Percentiles rank a stretch among this genome's conserved stretches.
Evolutionary conservation across 2,797 vertebrate species (phyloP).

Genomic region (Macropodus opercularis): DNA sequence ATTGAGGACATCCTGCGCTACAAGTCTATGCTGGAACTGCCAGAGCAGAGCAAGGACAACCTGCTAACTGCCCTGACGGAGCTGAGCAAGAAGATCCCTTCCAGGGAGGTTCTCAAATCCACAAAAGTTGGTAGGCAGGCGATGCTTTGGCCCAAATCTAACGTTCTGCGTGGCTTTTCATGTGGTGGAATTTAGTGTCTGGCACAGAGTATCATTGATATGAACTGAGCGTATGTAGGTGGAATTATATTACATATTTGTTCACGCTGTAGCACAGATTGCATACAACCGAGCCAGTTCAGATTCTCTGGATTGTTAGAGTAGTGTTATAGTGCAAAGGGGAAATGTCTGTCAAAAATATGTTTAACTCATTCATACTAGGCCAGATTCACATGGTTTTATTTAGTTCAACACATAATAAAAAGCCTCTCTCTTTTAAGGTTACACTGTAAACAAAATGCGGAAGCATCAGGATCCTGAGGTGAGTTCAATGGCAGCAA

Average conservation of each 20-base stretch:
- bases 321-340: conserved; percentile 6
- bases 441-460: conserved; percentile 89
- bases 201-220: background rate
- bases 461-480: conserved; percentile 84
- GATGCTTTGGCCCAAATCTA: background rate
- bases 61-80: conserved; percentile 87
- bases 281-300: background rate
- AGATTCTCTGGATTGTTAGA: background rate
- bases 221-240: background rate
- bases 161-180: background rate
- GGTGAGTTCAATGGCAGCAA: conserved; percentile 85
- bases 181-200: background rate
- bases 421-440: conserved; percentile 62
- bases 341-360: background rate
- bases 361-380: background rate
- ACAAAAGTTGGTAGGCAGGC: conserved; percentile 90
- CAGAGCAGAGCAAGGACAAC: conserved; percentile 88
- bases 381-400: background rate
- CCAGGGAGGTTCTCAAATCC: conserved; percentile 90
- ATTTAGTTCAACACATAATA: conserved; percentile 8
- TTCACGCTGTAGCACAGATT: background rate
- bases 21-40: conserved; percentile 90
- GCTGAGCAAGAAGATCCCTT: conserved; percentile 95
- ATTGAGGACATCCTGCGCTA: conserved; percentile 94
- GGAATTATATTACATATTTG: background rate